Base-by-base conservation (phyloP, 2,113 vertebrate species). In the Cercocebus atys region DNA sequence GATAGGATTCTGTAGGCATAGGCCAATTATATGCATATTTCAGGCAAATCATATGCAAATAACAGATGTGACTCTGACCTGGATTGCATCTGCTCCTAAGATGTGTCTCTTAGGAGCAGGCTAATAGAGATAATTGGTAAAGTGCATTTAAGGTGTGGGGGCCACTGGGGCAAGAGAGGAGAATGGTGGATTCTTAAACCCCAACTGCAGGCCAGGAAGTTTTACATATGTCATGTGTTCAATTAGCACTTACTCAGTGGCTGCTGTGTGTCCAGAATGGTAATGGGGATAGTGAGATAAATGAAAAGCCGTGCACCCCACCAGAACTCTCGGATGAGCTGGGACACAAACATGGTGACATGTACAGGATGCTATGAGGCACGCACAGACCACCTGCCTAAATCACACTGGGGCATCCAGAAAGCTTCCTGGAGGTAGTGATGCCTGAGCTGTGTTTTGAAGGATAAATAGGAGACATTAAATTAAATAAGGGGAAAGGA, bases 11-110 rank as follows among this genome's bases (percentile, higher is more conserved):
- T 80, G 32, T 79, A 89, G 93, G 57, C 64, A 68, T 66, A 84
- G 55, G 64, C 52, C 86, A 94, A 92, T 93, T 79, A 87, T 66
- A 94, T 10, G 43, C 90, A 95, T 45, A 95, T 90, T 89, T 85
- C 27, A 78, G 80, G 68, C 88, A 93, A 96, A 90, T 92, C 32
- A 22, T 57, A 92, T 89, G 92, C 93, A 89, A 88, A 79, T 45
- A 35, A 30, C 45, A 79, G 40, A 61, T 2, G 47, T 50, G 89
- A 66, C 47, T 66, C 59, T 88, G 81, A 64, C 50, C 55, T 5
- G 43, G 88, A 40, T 52, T 17, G 40, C 52, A 32, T 66, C 81
- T 75, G 47, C 38, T 86, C 78, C 47, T 50, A 50, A 30, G 16
- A 18, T 25, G 64, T 70, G 40, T 85, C 88, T 92, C 88, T 88